Conservation (phyloP, 2,888 invertebrate species). For the Hyalella azteca region DNA sequence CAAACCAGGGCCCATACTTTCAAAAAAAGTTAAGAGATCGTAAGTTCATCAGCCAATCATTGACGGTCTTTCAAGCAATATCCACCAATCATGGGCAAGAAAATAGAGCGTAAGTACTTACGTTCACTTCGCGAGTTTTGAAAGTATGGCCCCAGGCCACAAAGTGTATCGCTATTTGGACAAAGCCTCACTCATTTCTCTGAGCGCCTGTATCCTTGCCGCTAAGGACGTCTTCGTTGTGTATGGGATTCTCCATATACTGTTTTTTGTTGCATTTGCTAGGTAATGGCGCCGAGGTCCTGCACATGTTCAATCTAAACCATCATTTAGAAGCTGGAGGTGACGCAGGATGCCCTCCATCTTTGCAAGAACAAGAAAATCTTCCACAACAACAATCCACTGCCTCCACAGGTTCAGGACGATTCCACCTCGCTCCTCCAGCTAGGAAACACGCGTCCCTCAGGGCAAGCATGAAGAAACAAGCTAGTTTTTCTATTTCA, state of each 20-base stretch:
- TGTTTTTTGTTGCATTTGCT: constrained; percentile 43
- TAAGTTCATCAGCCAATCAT: too few relatives aligned
- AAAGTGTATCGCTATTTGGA: too few relatives aligned
- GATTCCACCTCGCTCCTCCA: constrained; percentile 37
- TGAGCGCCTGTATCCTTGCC: not conserved
- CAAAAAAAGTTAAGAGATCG: too few relatives aligned
- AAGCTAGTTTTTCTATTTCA: constrained; percentile 24
- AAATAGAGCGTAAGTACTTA: too few relatives aligned
- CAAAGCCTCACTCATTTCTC: too few relatives aligned
- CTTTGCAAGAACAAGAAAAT: constrained; percentile 38
- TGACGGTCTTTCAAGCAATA: too few relatives aligned
- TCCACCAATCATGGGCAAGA: too few relatives aligned
- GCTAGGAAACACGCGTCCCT: constrained; percentile 32
- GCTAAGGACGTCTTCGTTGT: not conserved
- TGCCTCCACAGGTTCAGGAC: constrained; percentile 19
- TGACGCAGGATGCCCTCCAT: constrained; percentile 45
- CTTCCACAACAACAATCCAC: constrained; percentile 7
- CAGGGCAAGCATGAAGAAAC: constrained; percentile 23
- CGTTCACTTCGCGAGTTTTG: too few relatives aligned
- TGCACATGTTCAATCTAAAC: constrained; percentile 55
- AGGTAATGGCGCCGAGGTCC: constrained; percentile 55
- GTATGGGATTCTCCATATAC: constrained; percentile 15
- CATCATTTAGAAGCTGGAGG: constrained; percentile 51
- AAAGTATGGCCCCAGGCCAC: too few relatives aligned
- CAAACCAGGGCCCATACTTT: too few relatives aligned